These are phyloP conservation scores for Scortum barcoo DNA, from an alignment of 2,113 vertebrate species.

Conservation along the genomic window DNA sequence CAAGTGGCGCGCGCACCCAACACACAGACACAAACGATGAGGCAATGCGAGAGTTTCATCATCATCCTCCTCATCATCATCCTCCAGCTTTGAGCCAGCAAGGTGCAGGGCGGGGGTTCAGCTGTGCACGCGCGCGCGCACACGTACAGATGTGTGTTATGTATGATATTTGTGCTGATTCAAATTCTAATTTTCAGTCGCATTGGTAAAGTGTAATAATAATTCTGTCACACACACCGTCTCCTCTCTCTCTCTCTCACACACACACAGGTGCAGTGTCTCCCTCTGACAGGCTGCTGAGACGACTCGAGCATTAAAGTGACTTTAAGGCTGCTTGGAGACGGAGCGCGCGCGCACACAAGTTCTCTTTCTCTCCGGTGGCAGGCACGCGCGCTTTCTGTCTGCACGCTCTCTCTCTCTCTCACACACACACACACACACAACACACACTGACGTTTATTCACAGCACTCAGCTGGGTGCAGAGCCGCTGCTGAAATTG, in stretches of 20 bases:
- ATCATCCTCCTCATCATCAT: conserved; percentile 8
- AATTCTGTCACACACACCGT: neutral
- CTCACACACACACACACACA: neutral
- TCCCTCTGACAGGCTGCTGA: neutral
- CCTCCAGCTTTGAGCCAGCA: conserved; percentile 2
- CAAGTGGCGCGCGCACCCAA: neutral
- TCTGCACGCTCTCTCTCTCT: neutral
- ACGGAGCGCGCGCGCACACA: neutral
- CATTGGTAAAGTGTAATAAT: neutral
- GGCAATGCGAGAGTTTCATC: neutral
- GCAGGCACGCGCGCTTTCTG: too few species aligned
- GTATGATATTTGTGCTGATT: neutral
- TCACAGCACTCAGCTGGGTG: neutral
- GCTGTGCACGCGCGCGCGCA: conserved; percentile 4
- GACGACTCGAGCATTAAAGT: neutral
- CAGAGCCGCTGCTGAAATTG: conserved; percentile 14
- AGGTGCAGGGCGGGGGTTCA: conserved; percentile 27
- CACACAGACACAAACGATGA: neutral
- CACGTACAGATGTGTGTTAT: neutral
- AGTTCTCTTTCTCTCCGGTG: neutral
- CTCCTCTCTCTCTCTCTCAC: neutral
- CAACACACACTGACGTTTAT: neutral
- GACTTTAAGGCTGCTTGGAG: neutral
- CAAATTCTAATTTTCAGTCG: neutral
- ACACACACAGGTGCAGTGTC: conserved; percentile 31